Percentiles rank a stretch among this genome's conserved stretches.
These are phyloP conservation scores for Cephus cinctus DNA, from an alignment of 1,140 invertebrate species.

Conservation along the genomic window DNA sequence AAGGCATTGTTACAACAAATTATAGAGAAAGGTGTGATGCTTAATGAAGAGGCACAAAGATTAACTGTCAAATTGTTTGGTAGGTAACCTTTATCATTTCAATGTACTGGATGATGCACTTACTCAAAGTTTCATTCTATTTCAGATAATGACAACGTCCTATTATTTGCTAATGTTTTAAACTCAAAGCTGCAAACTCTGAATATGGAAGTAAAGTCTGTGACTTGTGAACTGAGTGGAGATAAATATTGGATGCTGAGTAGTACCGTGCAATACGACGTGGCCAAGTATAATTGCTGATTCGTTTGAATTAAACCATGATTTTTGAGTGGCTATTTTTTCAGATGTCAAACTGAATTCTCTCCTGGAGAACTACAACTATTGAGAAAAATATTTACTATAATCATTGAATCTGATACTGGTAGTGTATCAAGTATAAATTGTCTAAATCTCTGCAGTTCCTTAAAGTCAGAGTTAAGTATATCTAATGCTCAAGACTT, in stretches of 20 bases:
- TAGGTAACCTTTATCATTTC: slow-evolving; percentile 17
- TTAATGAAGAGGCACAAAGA: slow-evolving; percentile 21
- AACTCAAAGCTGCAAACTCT: slow-evolving; percentile 27
- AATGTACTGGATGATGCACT: not conserved
- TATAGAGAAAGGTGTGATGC: slow-evolving; percentile 25
- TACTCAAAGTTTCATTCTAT: not conserved
- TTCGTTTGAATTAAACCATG: not conserved
- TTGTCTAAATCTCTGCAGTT: slow-evolving; percentile 36
- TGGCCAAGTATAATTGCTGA: slow-evolving; percentile 19
- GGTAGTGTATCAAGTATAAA: slow-evolving; percentile 32
- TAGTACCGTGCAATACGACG: slow-evolving; percentile 26
- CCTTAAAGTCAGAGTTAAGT: slow-evolving; percentile 22
- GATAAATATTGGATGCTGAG: slow-evolving; percentile 28
- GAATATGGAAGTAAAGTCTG: slow-evolving; percentile 28
- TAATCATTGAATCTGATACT: slow-evolving; percentile 32
- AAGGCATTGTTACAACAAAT: slow-evolving; percentile 28
- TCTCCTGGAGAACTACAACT: slow-evolving; percentile 28
- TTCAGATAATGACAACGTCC: not conserved
- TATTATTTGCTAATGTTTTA: slow-evolving; percentile 16
- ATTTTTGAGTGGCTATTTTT: slow-evolving; percentile 9
- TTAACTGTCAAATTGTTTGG: slow-evolving; percentile 28
- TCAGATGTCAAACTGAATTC: slow-evolving; percentile 27
- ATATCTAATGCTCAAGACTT: slow-evolving; percentile 34
- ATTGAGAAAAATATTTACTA: slow-evolving; percentile 31
- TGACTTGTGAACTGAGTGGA: slow-evolving; percentile 38